Conservation (phyloP, 2,797 vertebrate genomes). For the Sebastes oblongus region DNA sequence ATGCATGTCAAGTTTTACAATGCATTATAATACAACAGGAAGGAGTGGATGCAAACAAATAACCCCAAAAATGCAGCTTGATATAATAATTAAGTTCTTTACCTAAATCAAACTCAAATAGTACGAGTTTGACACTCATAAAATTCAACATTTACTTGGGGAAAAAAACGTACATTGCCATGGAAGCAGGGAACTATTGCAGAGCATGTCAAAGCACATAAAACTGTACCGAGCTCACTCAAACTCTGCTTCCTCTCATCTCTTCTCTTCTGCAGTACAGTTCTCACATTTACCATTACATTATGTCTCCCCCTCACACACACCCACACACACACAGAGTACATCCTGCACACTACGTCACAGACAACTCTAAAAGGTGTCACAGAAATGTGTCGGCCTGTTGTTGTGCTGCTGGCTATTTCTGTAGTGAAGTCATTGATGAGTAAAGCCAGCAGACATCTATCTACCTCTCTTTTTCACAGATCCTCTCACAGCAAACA, state of each 20-base stretch:
- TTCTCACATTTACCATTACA: background rate
- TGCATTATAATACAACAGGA: background rate
- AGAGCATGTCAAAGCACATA: background rate
- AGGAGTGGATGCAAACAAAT: background rate
- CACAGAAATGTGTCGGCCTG: constrained; percentile 39
- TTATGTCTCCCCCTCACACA: background rate
- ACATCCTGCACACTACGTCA: constrained; percentile 42
- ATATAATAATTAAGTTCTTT: background rate
- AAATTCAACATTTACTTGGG: background rate
- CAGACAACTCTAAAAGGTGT: constrained; percentile 38
- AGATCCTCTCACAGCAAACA: background rate
- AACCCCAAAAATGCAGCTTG: background rate
- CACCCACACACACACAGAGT: constrained; percentile 14
- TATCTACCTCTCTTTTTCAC: background rate
- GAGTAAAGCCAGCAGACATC: constrained; percentile 7
- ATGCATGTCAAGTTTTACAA: background rate
- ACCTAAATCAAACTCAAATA: background rate
- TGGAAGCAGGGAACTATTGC: background rate
- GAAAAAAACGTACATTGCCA: background rate
- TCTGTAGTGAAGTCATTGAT: constrained; percentile 43
- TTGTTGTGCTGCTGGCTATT: constrained; percentile 36
- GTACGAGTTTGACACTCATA: background rate
- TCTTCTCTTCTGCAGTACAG: background rate
- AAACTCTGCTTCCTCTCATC: background rate
- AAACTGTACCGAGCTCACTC: background rate